phyloP scores from a whole-genome alignment of 1,140 invertebrate genomes.

The Temnothorax curvispinosus region DNA sequence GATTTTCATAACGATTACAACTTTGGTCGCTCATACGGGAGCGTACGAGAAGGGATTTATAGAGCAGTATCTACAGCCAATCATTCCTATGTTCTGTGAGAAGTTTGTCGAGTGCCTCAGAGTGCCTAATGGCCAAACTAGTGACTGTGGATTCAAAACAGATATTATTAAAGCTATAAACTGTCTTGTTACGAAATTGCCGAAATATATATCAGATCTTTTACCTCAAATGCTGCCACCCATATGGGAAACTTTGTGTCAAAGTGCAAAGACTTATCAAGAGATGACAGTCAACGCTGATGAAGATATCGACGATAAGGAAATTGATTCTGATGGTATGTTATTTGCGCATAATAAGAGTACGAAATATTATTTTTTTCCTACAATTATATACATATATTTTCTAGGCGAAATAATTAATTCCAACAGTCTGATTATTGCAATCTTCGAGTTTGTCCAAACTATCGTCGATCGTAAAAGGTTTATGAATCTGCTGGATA shows the following conservation, averaged over 20 bases:
- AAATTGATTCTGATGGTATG: constrained; percentile 87
- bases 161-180: constrained; percentile 91
- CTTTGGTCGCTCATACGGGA: constrained; percentile 87
- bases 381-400: not conserved
- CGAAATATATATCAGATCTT: constrained; percentile 89
- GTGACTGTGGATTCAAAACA: constrained; percentile 90
- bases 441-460: constrained; percentile 92
- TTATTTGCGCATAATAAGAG: not conserved
- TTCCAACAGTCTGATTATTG: constrained; percentile 91
- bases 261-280: constrained; percentile 89
- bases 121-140: constrained; percentile 87
- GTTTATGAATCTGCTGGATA: constrained; percentile 88
- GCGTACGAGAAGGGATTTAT: constrained; percentile 87
- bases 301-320: constrained; percentile 83
- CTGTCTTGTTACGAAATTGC: constrained; percentile 88
- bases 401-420: constrained; percentile 89
- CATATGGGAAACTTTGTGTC: constrained; percentile 90
- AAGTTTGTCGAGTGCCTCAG: constrained; percentile 89
- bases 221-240: constrained; percentile 89
- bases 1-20: constrained; percentile 88
- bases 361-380: not conserved
- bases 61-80: constrained; percentile 88
- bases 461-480: constrained; percentile 88
- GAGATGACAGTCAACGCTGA: constrained; percentile 87
- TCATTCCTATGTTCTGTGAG: constrained; percentile 90